These are phyloP conservation scores for Tachysurus vachellii DNA, from an alignment of 2,113 vertebrate species.

Conservation along the genomic window DNA sequence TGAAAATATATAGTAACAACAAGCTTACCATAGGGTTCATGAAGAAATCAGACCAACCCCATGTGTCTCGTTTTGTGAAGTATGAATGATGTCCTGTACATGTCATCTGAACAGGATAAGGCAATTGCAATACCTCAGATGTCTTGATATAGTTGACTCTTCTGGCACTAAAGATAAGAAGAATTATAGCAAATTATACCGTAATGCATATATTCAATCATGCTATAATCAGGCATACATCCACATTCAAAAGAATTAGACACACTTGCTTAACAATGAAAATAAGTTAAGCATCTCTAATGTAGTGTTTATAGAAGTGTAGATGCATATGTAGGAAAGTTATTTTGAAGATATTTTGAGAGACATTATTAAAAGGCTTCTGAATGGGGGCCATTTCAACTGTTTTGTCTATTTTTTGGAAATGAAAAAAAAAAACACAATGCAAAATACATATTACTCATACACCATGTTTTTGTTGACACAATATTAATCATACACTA, in stretches of 20 bases:
- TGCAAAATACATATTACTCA: background rate
- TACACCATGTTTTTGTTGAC: background rate
- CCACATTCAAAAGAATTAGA: background rate
- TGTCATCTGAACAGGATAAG: slow-evolving; percentile 86
- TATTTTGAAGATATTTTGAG: background rate
- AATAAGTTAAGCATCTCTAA: background rate
- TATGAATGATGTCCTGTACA: slow-evolving; percentile 83
- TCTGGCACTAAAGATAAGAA: slow-evolving; percentile 74
- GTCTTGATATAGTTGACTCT: slow-evolving; percentile 86
- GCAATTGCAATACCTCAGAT: slow-evolving; percentile 83
- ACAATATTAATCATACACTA: background rate
- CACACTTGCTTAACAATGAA: background rate
- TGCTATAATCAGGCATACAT: background rate
- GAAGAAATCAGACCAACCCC: slow-evolving; percentile 88
- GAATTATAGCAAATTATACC: background rate
- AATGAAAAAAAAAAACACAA: background rate
- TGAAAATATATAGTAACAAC: background rate
- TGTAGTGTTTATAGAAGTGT: background rate
- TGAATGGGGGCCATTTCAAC: background rate
- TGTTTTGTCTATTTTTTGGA: background rate
- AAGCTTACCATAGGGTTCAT: slow-evolving; percentile 88
- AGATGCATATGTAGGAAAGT: background rate
- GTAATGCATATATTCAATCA: background rate
- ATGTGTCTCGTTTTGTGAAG: slow-evolving; percentile 86
- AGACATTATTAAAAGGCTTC: background rate